Conservation (phyloP, 2,113 vertebrate species). For the Atlantisia rogersi region DNA sequence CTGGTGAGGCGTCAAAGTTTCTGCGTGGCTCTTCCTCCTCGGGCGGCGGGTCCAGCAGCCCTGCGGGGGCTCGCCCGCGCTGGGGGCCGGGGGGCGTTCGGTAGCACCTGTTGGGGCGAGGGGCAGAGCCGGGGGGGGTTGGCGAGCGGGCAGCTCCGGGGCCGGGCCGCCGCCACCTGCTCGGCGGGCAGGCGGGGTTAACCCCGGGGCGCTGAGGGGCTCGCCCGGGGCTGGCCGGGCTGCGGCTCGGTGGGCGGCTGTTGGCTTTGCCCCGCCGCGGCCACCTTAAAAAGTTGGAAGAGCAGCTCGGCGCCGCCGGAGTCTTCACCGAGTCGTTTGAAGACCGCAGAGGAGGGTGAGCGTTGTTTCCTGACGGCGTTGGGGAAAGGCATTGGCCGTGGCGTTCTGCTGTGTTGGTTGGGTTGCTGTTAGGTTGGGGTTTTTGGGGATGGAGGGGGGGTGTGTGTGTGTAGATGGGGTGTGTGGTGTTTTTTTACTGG, state of each 20-base stretch:
- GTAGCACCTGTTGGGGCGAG: background rate
- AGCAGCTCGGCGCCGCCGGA: background rate
- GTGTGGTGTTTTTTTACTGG: too few species aligned
- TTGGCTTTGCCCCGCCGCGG: fast-evolving
- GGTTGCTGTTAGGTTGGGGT: too few species aligned
- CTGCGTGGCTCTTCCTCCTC: background rate
- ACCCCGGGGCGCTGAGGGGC: background rate
- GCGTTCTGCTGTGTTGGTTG: too few species aligned
- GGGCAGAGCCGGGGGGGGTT: background rate
- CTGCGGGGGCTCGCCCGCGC: background rate
- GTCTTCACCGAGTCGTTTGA: background rate
- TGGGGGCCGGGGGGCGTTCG: too few species aligned
- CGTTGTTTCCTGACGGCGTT: background rate
- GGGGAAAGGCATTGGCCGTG: background rate
- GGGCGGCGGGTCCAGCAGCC: background rate
- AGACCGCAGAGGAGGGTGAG: background rate
- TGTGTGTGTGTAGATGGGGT: too few species aligned
- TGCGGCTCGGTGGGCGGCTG: fast-evolving
- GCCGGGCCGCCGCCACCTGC: background rate
- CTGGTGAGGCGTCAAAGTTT: slow-evolving; percentile 36
- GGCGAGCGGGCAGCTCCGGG: background rate
- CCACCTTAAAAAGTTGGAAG: background rate
- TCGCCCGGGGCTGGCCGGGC: too few species aligned
- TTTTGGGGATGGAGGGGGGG: too few species aligned
- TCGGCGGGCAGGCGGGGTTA: background rate